A percentile compares a stretch with the other conserved stretches of the same genome.
Evolutionary conservation across 1,140 invertebrate species (phyloP).

Genomic region (Eciton burchellii): DNA sequence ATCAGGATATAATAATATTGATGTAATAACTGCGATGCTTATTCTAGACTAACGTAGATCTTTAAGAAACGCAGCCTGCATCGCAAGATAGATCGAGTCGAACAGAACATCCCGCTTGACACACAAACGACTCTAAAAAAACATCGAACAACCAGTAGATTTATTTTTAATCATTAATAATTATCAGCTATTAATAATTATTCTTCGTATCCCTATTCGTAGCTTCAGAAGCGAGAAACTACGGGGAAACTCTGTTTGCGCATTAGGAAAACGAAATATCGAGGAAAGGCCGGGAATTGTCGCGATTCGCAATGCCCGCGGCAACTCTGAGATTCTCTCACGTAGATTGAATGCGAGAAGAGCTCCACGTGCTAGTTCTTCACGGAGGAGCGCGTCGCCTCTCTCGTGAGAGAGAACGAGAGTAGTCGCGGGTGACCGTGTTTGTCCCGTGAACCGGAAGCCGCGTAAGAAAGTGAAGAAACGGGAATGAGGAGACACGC

Average conservation of each 20-base stretch:
- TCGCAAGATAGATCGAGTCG: too few species aligned
- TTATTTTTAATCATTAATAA: too few species aligned
- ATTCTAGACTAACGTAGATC: too few species aligned
- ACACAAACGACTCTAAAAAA: too few species aligned
- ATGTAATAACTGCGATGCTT: too few species aligned
- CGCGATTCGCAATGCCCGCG: constrained; percentile 44
- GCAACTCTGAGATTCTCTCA: constrained; percentile 54
- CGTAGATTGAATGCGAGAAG: constrained; percentile 47
- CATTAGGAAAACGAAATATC: constrained; percentile 49
- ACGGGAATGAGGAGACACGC: constrained; percentile 61
- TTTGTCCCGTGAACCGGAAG: constrained; percentile 77
- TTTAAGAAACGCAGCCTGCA: too few species aligned
- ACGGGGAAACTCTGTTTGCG: not conserved
- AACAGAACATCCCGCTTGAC: too few species aligned
- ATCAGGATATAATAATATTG: too few species aligned
- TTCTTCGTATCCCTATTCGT: too few species aligned
- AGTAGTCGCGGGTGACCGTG: constrained; percentile 71
- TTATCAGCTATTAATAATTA: not conserved
- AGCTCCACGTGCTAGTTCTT: constrained; percentile 69
- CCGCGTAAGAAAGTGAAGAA: constrained; percentile 78
- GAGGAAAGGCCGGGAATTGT: constrained; percentile 34
- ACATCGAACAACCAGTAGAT: too few species aligned
- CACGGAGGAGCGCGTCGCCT: constrained; percentile 33
- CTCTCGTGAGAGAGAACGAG: constrained; percentile 70
- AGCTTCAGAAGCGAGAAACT: not conserved